These are phyloP conservation scores for Scelioninae gen. 2 DNA, from an alignment of 2,888 invertebrate genomes.

Conservation along the genomic window DNA sequence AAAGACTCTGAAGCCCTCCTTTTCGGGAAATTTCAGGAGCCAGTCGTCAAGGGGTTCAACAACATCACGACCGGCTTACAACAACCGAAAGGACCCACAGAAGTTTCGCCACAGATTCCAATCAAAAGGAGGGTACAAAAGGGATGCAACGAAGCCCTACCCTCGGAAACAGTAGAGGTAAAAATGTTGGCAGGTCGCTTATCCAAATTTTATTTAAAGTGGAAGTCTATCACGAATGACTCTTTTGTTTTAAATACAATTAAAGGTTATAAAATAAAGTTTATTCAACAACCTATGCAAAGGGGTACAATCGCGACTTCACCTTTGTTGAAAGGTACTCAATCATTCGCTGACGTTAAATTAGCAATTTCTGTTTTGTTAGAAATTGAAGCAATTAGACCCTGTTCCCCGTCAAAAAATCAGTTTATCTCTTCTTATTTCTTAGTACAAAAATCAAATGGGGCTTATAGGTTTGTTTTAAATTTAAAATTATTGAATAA, in stretches of 20 bases:
- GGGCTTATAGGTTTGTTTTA: not conserved
- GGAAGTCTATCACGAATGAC: conserved; percentile 11
- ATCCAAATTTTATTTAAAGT: not conserved
- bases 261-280: not conserved
- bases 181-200: not conserved
- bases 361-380: not conserved
- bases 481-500: conserved; percentile 14
- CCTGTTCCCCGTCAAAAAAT: not conserved
- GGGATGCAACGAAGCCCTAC: not conserved
- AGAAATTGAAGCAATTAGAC: not conserved
- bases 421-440: conserved; percentile 6
- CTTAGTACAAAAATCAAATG: not conserved
- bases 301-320: not conserved
- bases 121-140: not conserved
- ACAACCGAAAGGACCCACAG: not conserved
- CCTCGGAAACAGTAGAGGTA: not conserved
- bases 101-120: no score
- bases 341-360: not conserved
- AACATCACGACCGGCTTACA: no score
- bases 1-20: no score
- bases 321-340: not conserved
- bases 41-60: not conserved
- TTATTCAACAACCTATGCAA: not conserved
- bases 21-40: not conserved
- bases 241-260: not conserved